phyloP scores from a whole-genome alignment of 2,113 vertebrate genomes.

The Herpailurus yagouaroundi region DNA sequence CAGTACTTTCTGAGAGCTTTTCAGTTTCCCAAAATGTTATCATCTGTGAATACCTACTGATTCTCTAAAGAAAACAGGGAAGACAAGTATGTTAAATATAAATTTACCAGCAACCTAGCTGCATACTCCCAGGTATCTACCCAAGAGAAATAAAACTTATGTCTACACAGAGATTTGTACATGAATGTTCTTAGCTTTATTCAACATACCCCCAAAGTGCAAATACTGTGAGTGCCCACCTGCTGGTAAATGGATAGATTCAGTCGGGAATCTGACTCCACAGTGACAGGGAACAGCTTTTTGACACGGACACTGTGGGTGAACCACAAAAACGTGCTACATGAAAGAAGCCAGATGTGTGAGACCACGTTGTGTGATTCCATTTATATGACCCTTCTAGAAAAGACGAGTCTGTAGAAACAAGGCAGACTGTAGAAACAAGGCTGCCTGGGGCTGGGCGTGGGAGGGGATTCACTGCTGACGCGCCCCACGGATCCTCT shows the following conservation, averaged over 20 bases:
- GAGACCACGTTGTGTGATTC: neutral
- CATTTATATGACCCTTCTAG: neutral
- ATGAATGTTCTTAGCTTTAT: neutral
- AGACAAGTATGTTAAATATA: neutral
- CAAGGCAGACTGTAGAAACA: neutral
- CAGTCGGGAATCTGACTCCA: neutral
- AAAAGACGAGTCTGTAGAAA: neutral
- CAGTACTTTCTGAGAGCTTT: neutral
- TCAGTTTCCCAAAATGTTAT: neutral
- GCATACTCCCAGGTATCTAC: neutral
- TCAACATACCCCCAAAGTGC: no score
- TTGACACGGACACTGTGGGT: neutral
- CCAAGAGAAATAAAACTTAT: neutral
- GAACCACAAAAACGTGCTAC: neutral
- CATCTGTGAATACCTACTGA: neutral
- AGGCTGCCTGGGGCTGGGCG: neutral
- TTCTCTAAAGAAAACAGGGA: neutral
- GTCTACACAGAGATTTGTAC: neutral
- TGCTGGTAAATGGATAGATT: neutral
- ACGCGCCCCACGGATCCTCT: no score
- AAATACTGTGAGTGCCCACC: neutral
- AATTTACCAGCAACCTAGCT: neutral
- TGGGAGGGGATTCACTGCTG: neutral
- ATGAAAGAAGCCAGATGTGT: neutral
- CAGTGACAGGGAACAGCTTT: neutral